phyloP scores from a whole-genome alignment of 2,888 invertebrate species.

The Eremobia ochroleuca region DNA sequence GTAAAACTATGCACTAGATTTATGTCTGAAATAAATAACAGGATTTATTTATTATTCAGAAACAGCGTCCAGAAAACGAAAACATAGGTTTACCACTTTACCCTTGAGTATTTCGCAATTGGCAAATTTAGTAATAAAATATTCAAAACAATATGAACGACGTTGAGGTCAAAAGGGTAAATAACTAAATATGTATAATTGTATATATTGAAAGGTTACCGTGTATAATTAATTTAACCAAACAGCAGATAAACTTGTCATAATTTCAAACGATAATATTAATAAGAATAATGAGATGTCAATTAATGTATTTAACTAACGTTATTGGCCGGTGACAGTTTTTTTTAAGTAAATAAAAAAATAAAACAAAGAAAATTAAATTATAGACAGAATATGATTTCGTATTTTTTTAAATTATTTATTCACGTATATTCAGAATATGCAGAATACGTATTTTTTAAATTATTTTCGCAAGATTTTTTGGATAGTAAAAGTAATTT shows the following conservation, averaged over 20 bases:
- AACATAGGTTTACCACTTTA: background rate
- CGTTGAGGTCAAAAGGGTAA: slow-evolving; percentile 30
- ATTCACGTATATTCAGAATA: background rate
- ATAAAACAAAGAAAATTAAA: too few relatives aligned
- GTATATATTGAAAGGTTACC: slow-evolving; percentile 29
- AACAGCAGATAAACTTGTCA: slow-evolving; percentile 4
- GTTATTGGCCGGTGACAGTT: background rate
- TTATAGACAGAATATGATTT: background rate
- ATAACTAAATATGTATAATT: background rate
- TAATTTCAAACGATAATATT: slow-evolving; percentile 9
- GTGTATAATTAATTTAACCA: slow-evolving; percentile 13
- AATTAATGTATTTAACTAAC: background rate
- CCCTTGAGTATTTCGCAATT: slow-evolving; percentile 34
- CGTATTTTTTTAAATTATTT: background rate
- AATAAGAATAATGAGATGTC: background rate
- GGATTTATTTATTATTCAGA: too few relatives aligned
- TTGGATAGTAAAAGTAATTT: background rate
- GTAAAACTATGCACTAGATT: too few relatives aligned
- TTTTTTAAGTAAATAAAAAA: background rate
- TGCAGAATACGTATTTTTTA: background rate
- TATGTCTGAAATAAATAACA: too few relatives aligned
- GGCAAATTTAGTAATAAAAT: slow-evolving; percentile 11
- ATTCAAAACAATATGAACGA: slow-evolving; percentile 31
- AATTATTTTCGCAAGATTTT: background rate
- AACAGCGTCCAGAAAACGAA: background rate